Evolutionary conservation across 2,797 vertebrate genomes (phyloP).

Genomic region (Scyliorhinus canicula): DNA sequence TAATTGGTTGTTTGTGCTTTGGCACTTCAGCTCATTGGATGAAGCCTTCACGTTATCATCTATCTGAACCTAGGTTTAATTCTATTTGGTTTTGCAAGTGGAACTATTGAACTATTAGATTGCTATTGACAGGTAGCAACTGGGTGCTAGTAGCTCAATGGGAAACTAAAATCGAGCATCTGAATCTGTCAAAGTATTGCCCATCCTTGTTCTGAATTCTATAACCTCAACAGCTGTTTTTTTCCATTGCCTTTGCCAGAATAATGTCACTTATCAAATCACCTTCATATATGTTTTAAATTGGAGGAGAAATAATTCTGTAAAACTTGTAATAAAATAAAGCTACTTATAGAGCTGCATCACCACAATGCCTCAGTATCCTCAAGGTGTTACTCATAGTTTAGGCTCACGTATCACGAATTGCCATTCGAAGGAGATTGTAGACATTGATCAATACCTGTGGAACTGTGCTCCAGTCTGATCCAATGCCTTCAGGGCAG

Average conservation of each 20-base stretch:
- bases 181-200: constrained; percentile 17
- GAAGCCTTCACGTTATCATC: neutral
- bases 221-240: constrained; percentile 18
- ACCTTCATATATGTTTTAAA: constrained; percentile 6
- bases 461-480: neutral
- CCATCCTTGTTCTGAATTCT: constrained; percentile 15
- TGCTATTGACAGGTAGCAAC: constrained; percentile 30
- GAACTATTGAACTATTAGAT: constrained; percentile 14
- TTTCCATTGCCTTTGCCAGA: constrained; percentile 25
- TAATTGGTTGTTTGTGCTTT: neutral
- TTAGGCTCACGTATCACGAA: neutral
- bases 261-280: constrained; percentile 28
- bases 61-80: neutral
- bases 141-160: constrained; percentile 10
- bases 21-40: neutral
- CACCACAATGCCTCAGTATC: neutral
- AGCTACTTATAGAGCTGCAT: neutral
- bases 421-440: neutral
- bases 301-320: neutral
- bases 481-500: neutral
- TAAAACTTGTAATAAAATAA: neutral
- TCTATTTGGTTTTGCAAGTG: neutral
- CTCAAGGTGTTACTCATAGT: neutral
- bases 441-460: neutral
- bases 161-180: constrained; percentile 22